These are phyloP conservation scores for Chinchilla lanigera DNA, from an alignment of 2,113 vertebrate genomes.

Conservation along the genomic window DNA sequence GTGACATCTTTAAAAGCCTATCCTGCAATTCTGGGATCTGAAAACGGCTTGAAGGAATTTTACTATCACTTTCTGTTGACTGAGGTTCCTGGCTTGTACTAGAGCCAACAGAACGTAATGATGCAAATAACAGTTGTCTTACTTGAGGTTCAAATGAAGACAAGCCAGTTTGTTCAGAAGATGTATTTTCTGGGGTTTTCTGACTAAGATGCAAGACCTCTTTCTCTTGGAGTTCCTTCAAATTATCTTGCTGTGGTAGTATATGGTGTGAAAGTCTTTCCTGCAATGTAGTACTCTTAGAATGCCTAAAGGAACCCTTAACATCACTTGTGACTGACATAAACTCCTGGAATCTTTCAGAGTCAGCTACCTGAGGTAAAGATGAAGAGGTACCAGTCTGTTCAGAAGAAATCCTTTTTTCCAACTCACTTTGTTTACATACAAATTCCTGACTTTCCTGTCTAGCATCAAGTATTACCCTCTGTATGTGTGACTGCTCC, in stretches of 20 bases:
- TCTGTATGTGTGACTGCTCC: slow-evolving; percentile 42
- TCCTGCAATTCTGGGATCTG: slow-evolving; percentile 63
- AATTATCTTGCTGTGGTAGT: not conserved
- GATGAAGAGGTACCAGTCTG: slow-evolving; percentile 16
- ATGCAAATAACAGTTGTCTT: not conserved
- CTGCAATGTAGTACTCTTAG: slow-evolving; percentile 2
- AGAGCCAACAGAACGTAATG: slow-evolving; percentile 37
- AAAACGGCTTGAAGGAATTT: not conserved
- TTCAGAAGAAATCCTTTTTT: slow-evolving; percentile 8
- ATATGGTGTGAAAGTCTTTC: slow-evolving; percentile 40
- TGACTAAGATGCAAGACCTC: not conserved
- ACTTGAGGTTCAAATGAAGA: not conserved
- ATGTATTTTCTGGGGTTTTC: slow-evolving; percentile 9
- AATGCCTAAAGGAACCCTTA: not conserved
- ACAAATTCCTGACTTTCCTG: slow-evolving; percentile 36
- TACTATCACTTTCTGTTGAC: slow-evolving; percentile 19
- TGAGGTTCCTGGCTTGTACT: not conserved
- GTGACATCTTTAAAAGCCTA: slow-evolving; percentile 71
- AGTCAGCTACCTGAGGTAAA: not conserved
- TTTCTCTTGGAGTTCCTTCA: slow-evolving; percentile 2
- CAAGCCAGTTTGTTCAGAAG: slow-evolving; percentile 32
- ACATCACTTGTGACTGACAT: not conserved
- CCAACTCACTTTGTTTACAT: slow-evolving; percentile 39
- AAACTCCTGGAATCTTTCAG: slow-evolving; percentile 39
- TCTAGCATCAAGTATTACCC: not conserved